A percentile compares a stretch with the other conserved stretches of the same genome.
These are phyloP conservation scores for Chrysolina haemoptera DNA, from an alignment of 2,888 invertebrate species.

Conservation along the genomic window DNA sequence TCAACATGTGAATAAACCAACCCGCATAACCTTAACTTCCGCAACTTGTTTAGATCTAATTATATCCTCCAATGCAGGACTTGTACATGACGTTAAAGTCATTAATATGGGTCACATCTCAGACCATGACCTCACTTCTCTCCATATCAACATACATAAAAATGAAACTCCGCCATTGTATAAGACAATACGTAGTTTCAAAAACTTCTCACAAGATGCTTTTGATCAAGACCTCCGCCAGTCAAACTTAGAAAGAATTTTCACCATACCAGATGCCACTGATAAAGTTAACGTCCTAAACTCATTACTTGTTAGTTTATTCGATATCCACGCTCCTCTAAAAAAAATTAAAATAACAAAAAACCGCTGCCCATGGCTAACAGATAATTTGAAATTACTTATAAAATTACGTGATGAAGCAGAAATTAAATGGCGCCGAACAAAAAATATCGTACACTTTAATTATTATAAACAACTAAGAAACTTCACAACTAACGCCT, in stretches of 20 bases:
- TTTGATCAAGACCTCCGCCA: neutral
- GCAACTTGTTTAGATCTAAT: neutral
- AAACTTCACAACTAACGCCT: neutral
- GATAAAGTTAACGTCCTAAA: neutral
- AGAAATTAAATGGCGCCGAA: neutral
- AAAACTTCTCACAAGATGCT: neutral
- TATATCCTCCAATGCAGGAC: neutral
- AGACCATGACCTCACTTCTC: neutral
- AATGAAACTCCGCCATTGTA: neutral
- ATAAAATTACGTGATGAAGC: neutral
- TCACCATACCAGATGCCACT: neutral
- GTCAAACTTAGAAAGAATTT: neutral
- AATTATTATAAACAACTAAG: neutral
- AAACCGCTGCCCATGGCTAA: neutral
- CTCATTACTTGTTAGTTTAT: neutral
- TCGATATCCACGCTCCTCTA: neutral
- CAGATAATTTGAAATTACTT: neutral
- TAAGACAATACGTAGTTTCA: neutral
- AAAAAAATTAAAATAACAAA: neutral
- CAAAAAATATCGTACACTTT: neutral
- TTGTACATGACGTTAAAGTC: neutral
- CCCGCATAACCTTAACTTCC: neutral
- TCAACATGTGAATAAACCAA: neutral
- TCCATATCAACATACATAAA: neutral
- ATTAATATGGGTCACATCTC: neutral